phyloP scores from a whole-genome alignment of 2,888 invertebrate species.

The Lymantria dispar region DNA sequence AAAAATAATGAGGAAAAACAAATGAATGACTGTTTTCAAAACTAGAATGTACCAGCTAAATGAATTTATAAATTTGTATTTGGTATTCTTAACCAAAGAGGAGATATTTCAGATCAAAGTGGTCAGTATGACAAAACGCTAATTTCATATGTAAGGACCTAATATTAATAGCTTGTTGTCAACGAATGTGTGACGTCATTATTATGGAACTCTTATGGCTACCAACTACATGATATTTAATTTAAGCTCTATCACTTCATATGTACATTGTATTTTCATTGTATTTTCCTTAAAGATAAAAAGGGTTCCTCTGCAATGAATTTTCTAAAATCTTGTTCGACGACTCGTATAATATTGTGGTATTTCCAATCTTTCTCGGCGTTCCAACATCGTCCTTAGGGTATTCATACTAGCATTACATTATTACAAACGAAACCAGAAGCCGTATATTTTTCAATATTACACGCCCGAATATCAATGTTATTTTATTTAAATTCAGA shows the following conservation, averaged over 20 bases:
- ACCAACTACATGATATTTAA: no score
- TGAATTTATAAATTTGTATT: no score
- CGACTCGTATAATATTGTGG: constrained; percentile 32
- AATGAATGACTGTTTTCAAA: no score
- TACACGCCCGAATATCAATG: neutral
- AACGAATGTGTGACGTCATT: no score
- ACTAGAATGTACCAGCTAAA: no score
- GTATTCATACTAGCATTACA: constrained; percentile 15
- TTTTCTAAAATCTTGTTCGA: constrained; percentile 23
- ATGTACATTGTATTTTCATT: neutral
- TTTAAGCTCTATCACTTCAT: constrained; percentile 1
- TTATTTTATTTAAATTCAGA: neutral
- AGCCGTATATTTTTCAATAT: constrained; percentile 11
- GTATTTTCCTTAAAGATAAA: constrained; percentile 7
- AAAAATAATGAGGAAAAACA: no score
- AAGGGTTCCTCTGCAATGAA: constrained; percentile 19
- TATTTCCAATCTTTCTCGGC: constrained; percentile 31
- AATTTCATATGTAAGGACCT: no score
- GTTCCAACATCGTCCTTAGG: constrained; percentile 17
- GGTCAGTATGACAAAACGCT: no score
- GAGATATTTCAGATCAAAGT: no score
- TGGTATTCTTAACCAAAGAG: no score
- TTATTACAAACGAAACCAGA: constrained; percentile 8
- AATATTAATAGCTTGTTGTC: no score
- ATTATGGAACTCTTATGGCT: no score